Percentiles rank a stretch among this genome's conserved stretches.
Evolutionary conservation across 2,797 vertebrate species (phyloP).

Genomic region (Crax fasciolata): DNA sequence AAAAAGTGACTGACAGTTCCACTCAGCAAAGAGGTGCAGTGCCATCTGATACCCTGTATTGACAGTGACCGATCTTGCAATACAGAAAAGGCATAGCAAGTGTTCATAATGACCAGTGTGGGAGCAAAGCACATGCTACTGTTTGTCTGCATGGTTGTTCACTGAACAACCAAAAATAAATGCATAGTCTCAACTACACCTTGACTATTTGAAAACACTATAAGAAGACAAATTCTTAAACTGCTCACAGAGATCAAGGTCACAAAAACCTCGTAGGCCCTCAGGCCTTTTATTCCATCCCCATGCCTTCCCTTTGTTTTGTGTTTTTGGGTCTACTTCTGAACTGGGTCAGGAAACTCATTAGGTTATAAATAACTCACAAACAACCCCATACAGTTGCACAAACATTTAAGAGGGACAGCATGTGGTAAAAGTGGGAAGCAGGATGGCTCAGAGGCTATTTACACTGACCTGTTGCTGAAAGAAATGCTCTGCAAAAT

Average conservation of each 20-base stretch:
- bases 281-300: not conserved
- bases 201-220: not conserved
- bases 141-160: not conserved
- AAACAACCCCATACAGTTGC: not conserved
- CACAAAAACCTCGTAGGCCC: not conserved
- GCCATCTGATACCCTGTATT: not conserved
- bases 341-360: not conserved
- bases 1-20: not conserved
- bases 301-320: not conserved
- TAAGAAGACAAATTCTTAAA: not conserved
- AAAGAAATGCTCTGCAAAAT: not conserved
- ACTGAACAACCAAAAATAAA: not conserved
- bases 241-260: not conserved
- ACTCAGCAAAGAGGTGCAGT: not conserved
- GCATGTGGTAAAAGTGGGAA: not conserved
- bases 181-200: not conserved
- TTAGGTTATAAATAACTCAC: not conserved
- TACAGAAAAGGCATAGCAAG: not conserved
- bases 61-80: not conserved
- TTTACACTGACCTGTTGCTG: not conserved
- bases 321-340: not conserved
- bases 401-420: not conserved
- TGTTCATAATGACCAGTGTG: fast-evolving
- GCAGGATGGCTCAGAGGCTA: not conserved
- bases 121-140: not conserved